Base-by-base conservation (phyloP, 2,797 vertebrate genomes). In the Choloepus didactylus region DNA sequence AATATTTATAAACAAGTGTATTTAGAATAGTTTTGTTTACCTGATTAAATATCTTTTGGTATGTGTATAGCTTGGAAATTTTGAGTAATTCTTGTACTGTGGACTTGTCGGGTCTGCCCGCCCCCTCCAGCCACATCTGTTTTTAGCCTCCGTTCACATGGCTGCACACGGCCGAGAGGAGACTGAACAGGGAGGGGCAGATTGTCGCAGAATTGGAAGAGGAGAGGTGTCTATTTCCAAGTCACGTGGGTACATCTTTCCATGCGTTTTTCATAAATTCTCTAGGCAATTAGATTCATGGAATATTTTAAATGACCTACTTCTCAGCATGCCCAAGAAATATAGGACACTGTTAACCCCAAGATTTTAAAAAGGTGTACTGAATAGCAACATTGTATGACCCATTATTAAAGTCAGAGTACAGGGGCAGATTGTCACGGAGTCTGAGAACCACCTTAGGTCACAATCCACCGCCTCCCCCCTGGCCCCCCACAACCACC, bases 1-100 rank as follows among this genome's bases (percentile, higher is more conserved):
- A 93, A 0, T 96, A 97, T 96, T 97, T 97, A 97, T 96, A 84
- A 93, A 49, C 16, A 86, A 89, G 72, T 92, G 19, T 93, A 95
- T 80, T 94, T 95, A 96, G 91, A 89, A 44, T 81, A 84, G 67
- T 77, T 96, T 77, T 94, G 67, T 93, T 96, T 87, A 88, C 66
- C 83, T 91, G 56, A 95, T 95, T 95, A 96, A 96, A 95, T 88
- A 54, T 80, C 79, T 77, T 96, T 97, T 79, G 38, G 46, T 81
- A 76, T 11, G 7, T 77, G 75, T 72, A 14, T 5, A 66, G 76
- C 83, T 93, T 87, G 88, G 64, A 70, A 64, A 44, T 25, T 51
- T 35, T 77, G 54, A 41, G 27, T 87, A 16, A 29, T 38, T 59
- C 51, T 70, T 87, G n/a, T 5, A 59, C 64, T 44, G 46, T 23